Percentiles rank a stretch among this genome's conserved stretches.
These are phyloP conservation scores for Ochotona princeps DNA, from an alignment of 2,113 vertebrate genomes.

Conservation along the genomic window DNA sequence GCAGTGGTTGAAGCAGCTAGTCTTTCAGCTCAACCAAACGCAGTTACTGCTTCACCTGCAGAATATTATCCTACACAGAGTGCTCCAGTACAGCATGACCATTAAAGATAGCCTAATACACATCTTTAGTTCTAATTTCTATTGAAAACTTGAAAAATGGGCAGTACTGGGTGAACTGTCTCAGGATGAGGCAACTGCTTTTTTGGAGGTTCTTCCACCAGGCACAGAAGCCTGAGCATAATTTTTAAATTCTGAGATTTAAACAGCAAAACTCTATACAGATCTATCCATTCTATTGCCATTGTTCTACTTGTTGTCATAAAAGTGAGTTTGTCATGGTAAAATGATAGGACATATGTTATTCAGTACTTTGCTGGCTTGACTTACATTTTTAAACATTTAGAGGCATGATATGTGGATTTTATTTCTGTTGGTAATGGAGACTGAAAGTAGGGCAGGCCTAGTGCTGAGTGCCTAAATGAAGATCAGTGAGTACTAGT, in stretches of 20 bases:
- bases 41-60: not conserved
- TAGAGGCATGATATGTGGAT: not conserved
- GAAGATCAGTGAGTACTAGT: not conserved
- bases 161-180: not conserved
- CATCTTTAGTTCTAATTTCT: not conserved
- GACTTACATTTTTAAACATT: conserved; percentile 32
- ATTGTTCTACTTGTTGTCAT: conserved; percentile 18
- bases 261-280: not conserved
- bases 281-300: not conserved
- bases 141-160: not conserved
- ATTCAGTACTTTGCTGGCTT: not conserved
- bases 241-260: not conserved
- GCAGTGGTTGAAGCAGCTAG: not conserved
- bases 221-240: not conserved
- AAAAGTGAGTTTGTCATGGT: not conserved
- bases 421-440: not conserved
- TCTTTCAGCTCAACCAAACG: not conserved
- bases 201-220: not conserved
- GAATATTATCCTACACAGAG: not conserved
- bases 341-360: not conserved
- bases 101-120: not conserved
- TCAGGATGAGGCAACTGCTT: not conserved
- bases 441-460: not conserved
- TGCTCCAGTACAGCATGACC: not conserved
- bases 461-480: not conserved